phyloP scores from a whole-genome alignment of 2,797 vertebrate genomes.

The Sphenopsis melanotis region DNA sequence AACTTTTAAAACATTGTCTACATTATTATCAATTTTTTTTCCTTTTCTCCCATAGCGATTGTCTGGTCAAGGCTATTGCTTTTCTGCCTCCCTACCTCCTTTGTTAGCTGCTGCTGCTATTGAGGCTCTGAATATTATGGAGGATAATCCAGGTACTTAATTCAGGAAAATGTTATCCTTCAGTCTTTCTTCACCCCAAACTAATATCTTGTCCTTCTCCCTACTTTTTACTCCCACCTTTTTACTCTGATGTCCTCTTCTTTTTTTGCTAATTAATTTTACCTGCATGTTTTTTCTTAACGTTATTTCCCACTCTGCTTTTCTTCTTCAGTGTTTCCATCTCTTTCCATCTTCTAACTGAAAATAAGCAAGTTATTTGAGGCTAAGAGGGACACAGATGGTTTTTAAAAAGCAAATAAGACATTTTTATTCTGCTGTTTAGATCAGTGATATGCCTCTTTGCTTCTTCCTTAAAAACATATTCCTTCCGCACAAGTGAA shows the following conservation, averaged over 20 bases:
- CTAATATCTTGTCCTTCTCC: neutral
- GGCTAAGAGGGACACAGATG: neutral
- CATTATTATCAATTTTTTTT: neutral
- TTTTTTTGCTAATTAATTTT: neutral
- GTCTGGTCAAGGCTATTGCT: constrained; percentile 97
- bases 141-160: constrained; percentile 90
- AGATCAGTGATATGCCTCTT: neutral
- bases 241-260: neutral
- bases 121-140: constrained; percentile 94
- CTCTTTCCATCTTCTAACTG: neutral
- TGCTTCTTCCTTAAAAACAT: neutral
- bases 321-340: neutral
- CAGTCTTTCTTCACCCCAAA: neutral
- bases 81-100: constrained; percentile 94
- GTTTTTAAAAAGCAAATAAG: neutral
- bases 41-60: constrained; percentile 72
- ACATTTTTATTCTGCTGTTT: neutral
- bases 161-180: neutral
- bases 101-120: constrained; percentile 93
- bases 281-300: neutral
- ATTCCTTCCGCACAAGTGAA: neutral
- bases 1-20: neutral
- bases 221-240: neutral
- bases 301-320: neutral
- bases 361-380: neutral